A percentile compares a stretch with the other conserved stretches of the same genome.
phyloP scores from a whole-genome alignment of 1,140 invertebrate species.

The Nylanderia fulva region DNA sequence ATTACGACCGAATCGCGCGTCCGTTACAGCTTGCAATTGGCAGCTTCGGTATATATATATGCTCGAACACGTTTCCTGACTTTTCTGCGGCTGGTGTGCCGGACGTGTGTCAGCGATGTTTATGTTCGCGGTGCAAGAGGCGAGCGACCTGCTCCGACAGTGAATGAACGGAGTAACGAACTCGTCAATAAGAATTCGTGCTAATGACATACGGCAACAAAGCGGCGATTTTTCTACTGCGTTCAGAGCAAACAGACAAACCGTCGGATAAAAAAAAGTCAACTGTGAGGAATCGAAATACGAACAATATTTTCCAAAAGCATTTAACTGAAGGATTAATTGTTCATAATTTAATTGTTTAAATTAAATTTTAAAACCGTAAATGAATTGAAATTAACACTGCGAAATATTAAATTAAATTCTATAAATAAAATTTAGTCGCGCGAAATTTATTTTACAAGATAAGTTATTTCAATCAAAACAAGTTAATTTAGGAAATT shows the following conservation, averaged over 20 bases:
- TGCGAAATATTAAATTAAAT: not conserved
- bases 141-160: slow-evolving; percentile 54
- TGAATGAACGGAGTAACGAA: slow-evolving; percentile 57
- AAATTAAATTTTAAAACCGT: not conserved
- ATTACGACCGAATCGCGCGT: slow-evolving; percentile 9
- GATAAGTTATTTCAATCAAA: not conserved
- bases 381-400: not conserved
- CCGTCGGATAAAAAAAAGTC: not conserved
- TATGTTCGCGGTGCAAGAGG: slow-evolving; percentile 55
- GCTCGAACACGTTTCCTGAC: slow-evolving; percentile 41
- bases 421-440: too few relatives aligned
- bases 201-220: slow-evolving; percentile 58
- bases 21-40: slow-evolving; percentile 27
- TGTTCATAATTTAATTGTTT: not conserved
- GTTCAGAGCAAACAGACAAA: not conserved
- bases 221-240: slow-evolving; percentile 13
- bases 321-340: not conserved
- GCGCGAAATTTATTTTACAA: not conserved
- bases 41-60: not conserved
- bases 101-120: slow-evolving; percentile 1
- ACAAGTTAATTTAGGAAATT: not conserved
- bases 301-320: not conserved
- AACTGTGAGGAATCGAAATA: not conserved
- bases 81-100: slow-evolving; percentile 29
- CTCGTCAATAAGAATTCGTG: slow-evolving; percentile 58